Evolutionary conservation across 2,113 vertebrate genomes (phyloP), one percentile per base, ranked within the genome.

Genomic region (Otus sunia): DNA sequence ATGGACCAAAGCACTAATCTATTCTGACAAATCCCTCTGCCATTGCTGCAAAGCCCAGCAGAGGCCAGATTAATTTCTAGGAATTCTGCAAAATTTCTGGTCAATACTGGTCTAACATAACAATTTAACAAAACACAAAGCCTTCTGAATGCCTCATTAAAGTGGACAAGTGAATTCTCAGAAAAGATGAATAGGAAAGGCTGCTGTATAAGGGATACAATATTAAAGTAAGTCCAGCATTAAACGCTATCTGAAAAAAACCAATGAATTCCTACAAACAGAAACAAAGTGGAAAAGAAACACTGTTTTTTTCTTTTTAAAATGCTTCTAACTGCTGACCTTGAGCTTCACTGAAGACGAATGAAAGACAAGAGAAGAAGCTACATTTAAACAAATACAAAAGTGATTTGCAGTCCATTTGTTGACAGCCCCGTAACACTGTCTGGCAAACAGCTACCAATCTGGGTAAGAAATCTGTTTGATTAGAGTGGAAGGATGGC

Each of bases 401-500:
- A 86, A 80, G 71, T 91, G 88, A 91, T 97, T 96, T 83, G 93
- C 83, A 95, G 23, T 68, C 59, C 77, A 64, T 97, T 97, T 95
- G 92, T 94, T 98, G 98, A 96, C 94, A 96, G 90, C 94, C 82
- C 62, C 9, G 60, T 97, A 97, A 97, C 96, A 90, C 71, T 96
- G 81, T 71, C 95, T 97, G 91, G 88, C 98, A 98, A 97, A 96
- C 94, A 96, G 97, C 92, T 68, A 86, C 83, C 96, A 97, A 87
- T 97, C 97, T 98, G 98, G 95, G 52, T 80, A 39, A 66, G 94
- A 98, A 98, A 97, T 98, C 98, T 98, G 98, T 94, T 97, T 8
- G 6, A 49, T 94, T 79, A 73, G 69, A 78, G 30, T 16, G 79
- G 96, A 96, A 92, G 96, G 93, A 97, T 86, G 89, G 90, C 77